Conservation (phyloP, 2,797 vertebrate genomes). For the Holocentrus rufus region DNA sequence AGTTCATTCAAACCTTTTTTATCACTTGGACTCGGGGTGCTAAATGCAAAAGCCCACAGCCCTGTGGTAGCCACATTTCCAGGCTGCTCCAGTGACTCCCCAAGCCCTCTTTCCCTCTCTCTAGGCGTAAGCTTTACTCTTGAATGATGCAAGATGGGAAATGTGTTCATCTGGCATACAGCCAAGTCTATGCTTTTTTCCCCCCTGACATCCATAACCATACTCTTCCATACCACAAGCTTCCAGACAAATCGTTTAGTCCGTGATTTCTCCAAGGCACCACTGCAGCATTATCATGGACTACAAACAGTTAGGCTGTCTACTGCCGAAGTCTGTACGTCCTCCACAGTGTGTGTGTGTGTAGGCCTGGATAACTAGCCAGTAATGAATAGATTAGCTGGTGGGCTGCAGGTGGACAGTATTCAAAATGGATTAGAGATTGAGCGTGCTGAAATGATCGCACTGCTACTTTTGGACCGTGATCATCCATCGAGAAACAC, state of each 20-base stretch:
- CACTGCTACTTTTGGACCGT: not conserved
- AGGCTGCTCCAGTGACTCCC: not conserved
- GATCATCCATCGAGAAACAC: slow-evolving; percentile 4
- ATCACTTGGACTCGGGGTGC: not conserved
- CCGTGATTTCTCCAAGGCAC: slow-evolving; percentile 1
- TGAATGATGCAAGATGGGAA: not conserved
- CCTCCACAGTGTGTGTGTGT: not conserved
- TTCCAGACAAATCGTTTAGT: not conserved
- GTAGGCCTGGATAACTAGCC: not conserved
- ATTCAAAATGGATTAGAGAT: slow-evolving; percentile 1
- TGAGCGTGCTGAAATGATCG: not conserved
- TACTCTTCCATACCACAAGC: not conserved
- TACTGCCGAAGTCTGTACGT: not conserved
- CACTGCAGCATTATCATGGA: too few species aligned
- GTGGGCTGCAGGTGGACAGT: not conserved
- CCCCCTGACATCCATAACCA: not conserved
- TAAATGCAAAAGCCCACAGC: not conserved
- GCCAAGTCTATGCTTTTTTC: not conserved
- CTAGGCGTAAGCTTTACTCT: not conserved
- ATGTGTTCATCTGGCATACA: not conserved
- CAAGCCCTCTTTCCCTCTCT: not conserved
- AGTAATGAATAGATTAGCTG: not conserved
- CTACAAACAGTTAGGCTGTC: not conserved
- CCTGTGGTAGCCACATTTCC: not conserved
- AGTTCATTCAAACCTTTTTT: not conserved